Evolutionary conservation across 2,113 vertebrate species (phyloP).

Genomic region (Murina feae): DNA sequence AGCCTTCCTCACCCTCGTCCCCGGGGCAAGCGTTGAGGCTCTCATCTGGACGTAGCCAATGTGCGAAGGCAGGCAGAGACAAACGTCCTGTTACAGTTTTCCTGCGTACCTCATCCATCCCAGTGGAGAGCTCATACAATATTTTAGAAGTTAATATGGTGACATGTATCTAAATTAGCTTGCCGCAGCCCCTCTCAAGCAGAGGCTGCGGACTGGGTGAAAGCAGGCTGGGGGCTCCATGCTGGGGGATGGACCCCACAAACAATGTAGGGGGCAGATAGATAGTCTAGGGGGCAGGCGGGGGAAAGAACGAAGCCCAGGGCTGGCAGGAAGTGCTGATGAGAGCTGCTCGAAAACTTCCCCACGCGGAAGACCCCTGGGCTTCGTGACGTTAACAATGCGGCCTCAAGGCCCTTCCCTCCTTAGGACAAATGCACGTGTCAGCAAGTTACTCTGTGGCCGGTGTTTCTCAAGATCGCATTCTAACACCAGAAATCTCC

Average conservation of each 20-base stretch:
- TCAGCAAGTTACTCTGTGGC: neutral
- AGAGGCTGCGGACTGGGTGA: neutral
- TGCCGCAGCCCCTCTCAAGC: neutral
- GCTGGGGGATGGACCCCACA: accelerated
- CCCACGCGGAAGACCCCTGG: neutral
- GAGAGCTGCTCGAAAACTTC: neutral
- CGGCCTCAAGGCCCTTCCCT: neutral
- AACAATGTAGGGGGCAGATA: neutral
- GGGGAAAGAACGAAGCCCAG: neutral
- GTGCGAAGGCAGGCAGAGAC: neutral
- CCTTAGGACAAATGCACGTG: neutral
- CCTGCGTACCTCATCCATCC: constrained; percentile 37
- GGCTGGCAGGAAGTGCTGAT: too few relatives aligned
- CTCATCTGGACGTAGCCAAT: neutral
- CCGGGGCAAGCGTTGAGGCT: neutral
- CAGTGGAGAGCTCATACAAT: constrained; percentile 36
- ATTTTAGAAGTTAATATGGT: constrained; percentile 49
- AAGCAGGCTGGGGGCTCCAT: neutral
- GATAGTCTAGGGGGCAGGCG: neutral
- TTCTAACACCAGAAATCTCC: neutral
- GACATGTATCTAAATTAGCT: constrained; percentile 53
- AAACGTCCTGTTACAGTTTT: neutral
- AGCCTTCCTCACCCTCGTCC: neutral
- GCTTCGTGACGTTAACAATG: neutral
- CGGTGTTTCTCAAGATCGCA: neutral